Conservation (phyloP, 2,797 vertebrate species). For the Schizothorax lantsangensis region DNA sequence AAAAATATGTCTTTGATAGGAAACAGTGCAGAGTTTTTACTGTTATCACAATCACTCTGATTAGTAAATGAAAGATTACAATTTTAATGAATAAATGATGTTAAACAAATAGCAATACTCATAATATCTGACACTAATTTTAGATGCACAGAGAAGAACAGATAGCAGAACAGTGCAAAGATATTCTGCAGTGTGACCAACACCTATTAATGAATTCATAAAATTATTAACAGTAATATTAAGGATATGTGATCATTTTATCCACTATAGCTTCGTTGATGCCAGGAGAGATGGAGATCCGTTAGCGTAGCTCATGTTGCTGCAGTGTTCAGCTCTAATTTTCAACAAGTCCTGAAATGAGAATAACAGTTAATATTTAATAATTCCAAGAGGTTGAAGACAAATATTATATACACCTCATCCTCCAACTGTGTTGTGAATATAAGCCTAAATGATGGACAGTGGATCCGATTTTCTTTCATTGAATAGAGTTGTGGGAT, state of each 20-base stretch:
- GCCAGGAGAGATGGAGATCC: constrained; percentile 74
- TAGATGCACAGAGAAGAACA: background rate
- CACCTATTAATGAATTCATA: too few relatives aligned
- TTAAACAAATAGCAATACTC: background rate
- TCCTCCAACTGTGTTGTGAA: background rate
- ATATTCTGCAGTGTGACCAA: background rate
- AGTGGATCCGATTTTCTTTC: background rate
- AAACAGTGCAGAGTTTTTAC: too few relatives aligned
- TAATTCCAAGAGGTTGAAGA: background rate
- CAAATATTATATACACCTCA: background rate
- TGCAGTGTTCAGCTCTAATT: constrained; percentile 67
- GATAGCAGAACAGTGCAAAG: background rate
- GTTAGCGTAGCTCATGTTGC: constrained; percentile 71
- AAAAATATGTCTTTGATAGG: too few relatives aligned
- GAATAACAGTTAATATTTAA: background rate
- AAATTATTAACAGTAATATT: background rate
- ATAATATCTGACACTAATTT: background rate
- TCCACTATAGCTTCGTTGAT: background rate
- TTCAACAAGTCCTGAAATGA: constrained; percentile 69
- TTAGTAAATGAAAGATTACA: background rate
- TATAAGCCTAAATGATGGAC: background rate
- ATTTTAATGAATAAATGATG: background rate
- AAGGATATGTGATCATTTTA: background rate
- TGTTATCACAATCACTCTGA: background rate
- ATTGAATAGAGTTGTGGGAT: background rate